Base-by-base conservation (phyloP, 2,113 vertebrate genomes). In the Nerophis lumbriciformis region DNA sequence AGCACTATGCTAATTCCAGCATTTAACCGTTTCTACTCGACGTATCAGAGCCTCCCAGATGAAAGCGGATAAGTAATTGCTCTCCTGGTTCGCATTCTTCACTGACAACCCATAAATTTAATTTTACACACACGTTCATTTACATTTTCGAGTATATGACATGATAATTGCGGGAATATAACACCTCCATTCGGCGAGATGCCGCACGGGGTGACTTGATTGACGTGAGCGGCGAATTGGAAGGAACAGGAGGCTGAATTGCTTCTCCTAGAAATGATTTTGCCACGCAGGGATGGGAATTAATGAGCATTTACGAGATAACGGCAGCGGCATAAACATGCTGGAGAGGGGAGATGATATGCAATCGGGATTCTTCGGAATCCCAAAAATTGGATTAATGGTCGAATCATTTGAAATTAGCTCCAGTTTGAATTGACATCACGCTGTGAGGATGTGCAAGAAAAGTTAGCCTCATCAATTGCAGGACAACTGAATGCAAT, bases 101-200 rank as follows among this genome's bases (percentile, higher is more conserved):
- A 91, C 94, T 97, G 96, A 99, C 96, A 99, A 98, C 95, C 96
- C 95, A 98, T 98, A 98, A 97, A 99, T 99, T 98, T 99, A 98
- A 99, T 99, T 98, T 99, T 98, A 98, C 96, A 99, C 95, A 98
- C 95, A 97, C 95, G 97, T 98, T 98, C 96, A 99, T 99, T 99
- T 99, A 99, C 96, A 99, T 99, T 99, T 99, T 98, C 93, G 93
- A 99, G 96, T 99, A 98, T 98, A 98, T 98, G 96, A 99, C 96
- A 98, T 98, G 96, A 98, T 99, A 99, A 99, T 99, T 99, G 96
- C 94, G 88, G 94, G 94, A 97, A 96, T 98, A 96, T 98, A 97
- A 98, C 96, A 97, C 96, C 96, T 99, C 96, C 96, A 95, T 96
- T 97, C 93, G 93, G 92, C 92, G 90, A 93, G 94, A 97, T 96